phyloP scores from a whole-genome alignment of 2,888 invertebrate genomes.

The Frankliniella fusca region DNA sequence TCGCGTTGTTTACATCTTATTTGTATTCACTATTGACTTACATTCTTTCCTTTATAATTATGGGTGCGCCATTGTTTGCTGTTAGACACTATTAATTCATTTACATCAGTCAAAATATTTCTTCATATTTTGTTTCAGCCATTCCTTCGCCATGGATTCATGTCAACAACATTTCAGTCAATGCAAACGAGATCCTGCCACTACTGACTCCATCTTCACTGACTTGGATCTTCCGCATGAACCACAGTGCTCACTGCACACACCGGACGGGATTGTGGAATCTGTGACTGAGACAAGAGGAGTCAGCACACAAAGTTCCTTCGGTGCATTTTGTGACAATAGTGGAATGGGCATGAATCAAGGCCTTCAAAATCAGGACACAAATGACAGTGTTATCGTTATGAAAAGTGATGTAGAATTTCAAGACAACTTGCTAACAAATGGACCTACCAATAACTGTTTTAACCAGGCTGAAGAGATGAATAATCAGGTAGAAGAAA shows the following conservation, averaged over 20 bases:
- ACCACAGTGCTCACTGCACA: neutral
- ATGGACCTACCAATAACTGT: neutral
- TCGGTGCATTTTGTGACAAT: neutral
- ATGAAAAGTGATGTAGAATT: neutral
- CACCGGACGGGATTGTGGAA: neutral
- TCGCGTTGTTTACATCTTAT: neutral
- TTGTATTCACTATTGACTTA: neutral
- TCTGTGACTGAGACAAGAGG: neutral
- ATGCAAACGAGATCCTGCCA: neutral
- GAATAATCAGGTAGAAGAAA: neutral
- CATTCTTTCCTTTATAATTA: neutral
- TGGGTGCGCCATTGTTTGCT: neutral
- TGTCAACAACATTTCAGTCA: neutral
- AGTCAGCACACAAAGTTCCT: neutral
- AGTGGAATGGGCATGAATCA: neutral
- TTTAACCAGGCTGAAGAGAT: neutral
- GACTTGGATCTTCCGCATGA: neutral
- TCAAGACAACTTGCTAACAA: neutral
- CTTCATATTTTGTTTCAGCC: neutral
- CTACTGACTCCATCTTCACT: neutral
- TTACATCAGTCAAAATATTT: neutral
- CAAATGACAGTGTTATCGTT: neutral
- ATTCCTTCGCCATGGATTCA: neutral
- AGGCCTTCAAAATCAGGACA: neutral
- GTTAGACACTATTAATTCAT: neutral